Evolutionary conservation across 2,113 vertebrate genomes (phyloP), one percentile per base, ranked within the genome.

Genomic region (Turdus rufiventris): DNA sequence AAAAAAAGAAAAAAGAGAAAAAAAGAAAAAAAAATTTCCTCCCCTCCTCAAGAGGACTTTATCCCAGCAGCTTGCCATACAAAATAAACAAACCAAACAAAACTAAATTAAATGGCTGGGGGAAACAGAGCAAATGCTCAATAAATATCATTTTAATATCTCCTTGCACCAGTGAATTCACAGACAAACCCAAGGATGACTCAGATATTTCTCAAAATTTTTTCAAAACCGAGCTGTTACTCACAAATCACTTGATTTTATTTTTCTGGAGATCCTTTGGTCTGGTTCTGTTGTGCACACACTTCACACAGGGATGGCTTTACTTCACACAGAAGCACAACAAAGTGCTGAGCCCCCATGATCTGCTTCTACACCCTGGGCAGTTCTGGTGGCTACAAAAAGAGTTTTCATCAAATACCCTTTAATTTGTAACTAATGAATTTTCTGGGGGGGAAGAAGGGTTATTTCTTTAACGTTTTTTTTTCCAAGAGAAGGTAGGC

Each of bases 371-470:
- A 18, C 18, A 12, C 10, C 3, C 4, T 6, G 10, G 31, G 23
- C 20, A 31, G 25, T 38, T 94, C 67, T 28, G 53, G 33, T 12
- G 14, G 24, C 28, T 58, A 45, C 10, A 24, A 50, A 62, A 74
- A 60, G 18, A 68, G 19, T 48, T 84, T 66, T 48, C 40, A 40
- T 48, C 31, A 80, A 5, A 8, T 4, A 26, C 1, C 9, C 10
- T 85, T 88, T 36, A 28, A 81, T 25, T 62, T 38, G 7, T 24
- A 68, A 18, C 25, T n/a, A 45, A 4, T 26, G 6, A 6, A 1
- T n/a, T 65, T 28, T 9, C 16, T 8, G 0, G 1, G 2, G 2
- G 12, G 19, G 23, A 1, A 1, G 13, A 42, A 3, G 5, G 1
- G 6, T 29, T 38, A 26, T 51, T 75, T 45, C 10, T 70, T 50